Evolutionary conservation across 1,140 invertebrate species (phyloP).

Genomic region (Cotesia typhae): DNA sequence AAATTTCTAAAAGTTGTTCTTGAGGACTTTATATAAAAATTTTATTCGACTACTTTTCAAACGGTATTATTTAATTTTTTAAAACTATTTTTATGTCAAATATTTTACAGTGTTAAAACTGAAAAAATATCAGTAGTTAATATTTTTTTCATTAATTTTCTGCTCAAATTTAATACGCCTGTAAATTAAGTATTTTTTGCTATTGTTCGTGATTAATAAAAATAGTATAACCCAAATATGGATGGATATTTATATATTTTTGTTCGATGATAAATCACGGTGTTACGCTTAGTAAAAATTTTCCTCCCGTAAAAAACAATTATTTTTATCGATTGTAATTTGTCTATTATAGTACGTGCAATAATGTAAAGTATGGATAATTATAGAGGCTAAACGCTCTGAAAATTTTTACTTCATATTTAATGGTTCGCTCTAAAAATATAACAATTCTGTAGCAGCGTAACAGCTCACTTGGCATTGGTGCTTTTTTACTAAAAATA

Average conservation of each 20-base stretch:
- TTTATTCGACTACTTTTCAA: no score
- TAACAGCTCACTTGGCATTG: no score
- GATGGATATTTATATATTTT: slow-evolving; percentile 10
- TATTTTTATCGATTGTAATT: slow-evolving; percentile 19
- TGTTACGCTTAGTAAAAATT: slow-evolving; percentile 28
- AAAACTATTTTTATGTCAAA: no score
- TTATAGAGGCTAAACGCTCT: background rate
- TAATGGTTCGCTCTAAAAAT: background rate
- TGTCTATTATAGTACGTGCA: background rate
- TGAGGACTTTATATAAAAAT: no score
- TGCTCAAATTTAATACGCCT: no score
- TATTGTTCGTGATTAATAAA: slow-evolving; percentile 31
- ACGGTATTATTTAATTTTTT: no score
- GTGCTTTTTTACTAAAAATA: no score
- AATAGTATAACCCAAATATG: background rate
- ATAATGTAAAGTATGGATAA: slow-evolving; percentile 3
- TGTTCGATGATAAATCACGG: slow-evolving; percentile 19
- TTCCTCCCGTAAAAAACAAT: slow-evolving; percentile 7
- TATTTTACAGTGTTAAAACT: no score
- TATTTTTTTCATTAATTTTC: no score
- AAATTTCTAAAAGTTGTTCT: no score
- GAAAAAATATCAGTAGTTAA: no score
- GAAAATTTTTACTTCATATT: slow-evolving; percentile 7
- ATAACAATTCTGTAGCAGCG: background rate
- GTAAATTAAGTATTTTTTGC: slow-evolving; percentile 3